Evolutionary conservation across 2,888 invertebrate genomes (phyloP).

Genomic region (Cryptocheilus praepositus): DNA sequence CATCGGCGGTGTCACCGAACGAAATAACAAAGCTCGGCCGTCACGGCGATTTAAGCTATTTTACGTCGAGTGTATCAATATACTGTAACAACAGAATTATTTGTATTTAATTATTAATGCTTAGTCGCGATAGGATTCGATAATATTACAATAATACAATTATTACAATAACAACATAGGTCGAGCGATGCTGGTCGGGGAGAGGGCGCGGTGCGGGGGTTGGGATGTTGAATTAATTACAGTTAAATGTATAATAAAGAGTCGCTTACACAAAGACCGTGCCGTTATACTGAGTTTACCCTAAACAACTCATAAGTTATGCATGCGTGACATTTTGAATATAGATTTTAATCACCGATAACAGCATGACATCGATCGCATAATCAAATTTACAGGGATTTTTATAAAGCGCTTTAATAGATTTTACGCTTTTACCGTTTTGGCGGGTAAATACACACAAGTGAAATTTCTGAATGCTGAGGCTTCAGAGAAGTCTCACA

Average conservation of each 20-base stretch:
- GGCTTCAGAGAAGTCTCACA: too few species aligned
- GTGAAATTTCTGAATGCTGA: too few species aligned
- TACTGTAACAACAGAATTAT: slow-evolving; percentile 32
- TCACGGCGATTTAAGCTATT: slow-evolving; percentile 30
- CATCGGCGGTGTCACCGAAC: slow-evolving; percentile 15
- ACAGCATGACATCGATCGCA: too few species aligned
- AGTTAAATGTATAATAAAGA: slow-evolving; percentile 34
- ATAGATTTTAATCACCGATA: too few species aligned
- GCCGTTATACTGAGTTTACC: slow-evolving; percentile 27
- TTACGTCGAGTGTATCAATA: slow-evolving; percentile 5
- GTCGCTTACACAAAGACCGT: slow-evolving; percentile 38
- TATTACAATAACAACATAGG: slow-evolving; percentile 16
- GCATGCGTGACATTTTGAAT: not conserved
- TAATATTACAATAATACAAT: slow-evolving; percentile 36
- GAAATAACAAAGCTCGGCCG: slow-evolving; percentile 26
- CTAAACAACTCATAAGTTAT: slow-evolving; percentile 2
- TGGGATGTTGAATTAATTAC: slow-evolving; percentile 14
- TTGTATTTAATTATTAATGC: slow-evolving; percentile 38
- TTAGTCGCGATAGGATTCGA: slow-evolving; percentile 32
- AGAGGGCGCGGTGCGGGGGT: slow-evolving; percentile 16
- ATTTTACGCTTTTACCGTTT: too few species aligned
- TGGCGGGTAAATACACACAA: too few species aligned
- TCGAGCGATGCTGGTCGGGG: slow-evolving; percentile 25
- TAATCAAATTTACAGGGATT: too few species aligned
- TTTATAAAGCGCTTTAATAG: too few species aligned